Conservation (phyloP, 2,113 vertebrate species). For the Chloebia gouldiae region DNA sequence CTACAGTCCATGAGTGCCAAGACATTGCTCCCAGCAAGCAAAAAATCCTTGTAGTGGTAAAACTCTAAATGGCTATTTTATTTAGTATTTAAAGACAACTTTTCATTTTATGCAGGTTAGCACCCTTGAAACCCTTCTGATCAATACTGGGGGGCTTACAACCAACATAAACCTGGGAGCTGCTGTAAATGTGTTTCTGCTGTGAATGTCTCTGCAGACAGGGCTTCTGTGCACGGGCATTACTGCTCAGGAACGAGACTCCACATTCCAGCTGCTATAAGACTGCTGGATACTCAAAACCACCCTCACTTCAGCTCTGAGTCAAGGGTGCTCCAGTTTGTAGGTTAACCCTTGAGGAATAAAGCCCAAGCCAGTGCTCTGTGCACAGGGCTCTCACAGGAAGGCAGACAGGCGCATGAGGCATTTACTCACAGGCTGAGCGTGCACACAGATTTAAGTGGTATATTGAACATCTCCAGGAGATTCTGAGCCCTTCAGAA, state of each 20-base stretch:
- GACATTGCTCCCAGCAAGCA: neutral
- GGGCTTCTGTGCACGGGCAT: fast-evolving
- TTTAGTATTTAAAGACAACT: neutral
- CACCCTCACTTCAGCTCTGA: slow-evolving; percentile 6
- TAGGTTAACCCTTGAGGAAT: slow-evolving; percentile 41
- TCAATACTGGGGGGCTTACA: fast-evolving
- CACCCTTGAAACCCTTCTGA: neutral
- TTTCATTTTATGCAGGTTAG: neutral
- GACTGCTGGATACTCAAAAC: neutral
- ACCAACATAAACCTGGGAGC: neutral
- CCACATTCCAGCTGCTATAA: neutral
- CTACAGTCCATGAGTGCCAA: neutral
- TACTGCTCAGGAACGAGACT: neutral
- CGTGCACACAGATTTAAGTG: neutral
- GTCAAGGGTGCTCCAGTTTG: slow-evolving; percentile 28
- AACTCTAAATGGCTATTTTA: neutral
- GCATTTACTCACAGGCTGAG: neutral
- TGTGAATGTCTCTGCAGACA: neutral
- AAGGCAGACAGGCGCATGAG: neutral
- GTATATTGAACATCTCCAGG: neutral
- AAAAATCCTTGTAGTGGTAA: neutral
- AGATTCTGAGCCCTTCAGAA: neutral
- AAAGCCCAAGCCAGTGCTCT: neutral
- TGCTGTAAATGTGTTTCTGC: neutral
- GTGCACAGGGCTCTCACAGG: neutral